Conservation (phyloP, 2,888 invertebrate species). For the Ferrisia virgata region DNA sequence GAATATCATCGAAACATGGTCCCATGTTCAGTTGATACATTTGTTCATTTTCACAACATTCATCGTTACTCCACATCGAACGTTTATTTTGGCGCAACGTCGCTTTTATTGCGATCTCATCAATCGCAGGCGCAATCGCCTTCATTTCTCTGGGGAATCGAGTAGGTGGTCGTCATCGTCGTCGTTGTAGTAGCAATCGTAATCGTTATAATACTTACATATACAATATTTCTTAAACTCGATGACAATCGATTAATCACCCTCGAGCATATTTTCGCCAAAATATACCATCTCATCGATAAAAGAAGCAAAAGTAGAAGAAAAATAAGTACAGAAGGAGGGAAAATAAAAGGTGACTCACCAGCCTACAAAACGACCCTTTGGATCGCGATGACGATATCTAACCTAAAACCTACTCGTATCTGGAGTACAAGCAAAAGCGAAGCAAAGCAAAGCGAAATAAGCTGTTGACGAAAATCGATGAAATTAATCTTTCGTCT, state of each 20-base stretch:
- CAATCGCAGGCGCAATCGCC: background rate
- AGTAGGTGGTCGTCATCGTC: too few species aligned
- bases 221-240: constrained; percentile 3
- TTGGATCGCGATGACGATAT: background rate
- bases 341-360: background rate
- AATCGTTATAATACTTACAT: too few species aligned
- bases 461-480: background rate
- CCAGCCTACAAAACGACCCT: background rate
- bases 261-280: background rate
- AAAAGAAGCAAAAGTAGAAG: too few species aligned
- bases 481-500: background rate
- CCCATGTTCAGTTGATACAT: too few species aligned
- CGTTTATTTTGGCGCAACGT: too few species aligned
- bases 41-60: too few species aligned
- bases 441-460: background rate
- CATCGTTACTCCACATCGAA: too few species aligned
- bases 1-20: too few species aligned
- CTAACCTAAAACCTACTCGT: too few species aligned
- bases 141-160: background rate
- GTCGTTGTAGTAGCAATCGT: too few species aligned
- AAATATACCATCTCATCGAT: background rate
- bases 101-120: background rate
- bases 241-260: constrained; percentile 8
- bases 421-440: too few species aligned
- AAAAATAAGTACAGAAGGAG: background rate